phyloP scores from a whole-genome alignment of 2,797 vertebrate species.

The Allobates femoralis region DNA sequence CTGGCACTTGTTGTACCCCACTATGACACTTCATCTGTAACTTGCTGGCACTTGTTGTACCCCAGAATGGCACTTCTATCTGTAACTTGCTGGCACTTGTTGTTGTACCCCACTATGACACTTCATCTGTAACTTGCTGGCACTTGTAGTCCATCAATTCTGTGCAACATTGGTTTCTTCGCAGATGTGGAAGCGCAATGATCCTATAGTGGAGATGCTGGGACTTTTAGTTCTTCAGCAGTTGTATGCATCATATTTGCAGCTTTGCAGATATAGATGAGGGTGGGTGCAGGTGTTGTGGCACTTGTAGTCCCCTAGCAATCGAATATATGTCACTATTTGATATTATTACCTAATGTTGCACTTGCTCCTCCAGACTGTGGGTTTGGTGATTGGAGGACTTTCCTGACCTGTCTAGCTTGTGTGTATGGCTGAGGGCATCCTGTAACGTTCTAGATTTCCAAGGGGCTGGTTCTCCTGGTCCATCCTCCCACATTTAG shows the following conservation, averaged over 20 bases:
- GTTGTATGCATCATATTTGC: neutral
- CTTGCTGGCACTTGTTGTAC: too few relatives aligned
- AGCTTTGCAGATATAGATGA: neutral
- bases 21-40: too few relatives aligned
- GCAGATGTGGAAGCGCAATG: neutral
- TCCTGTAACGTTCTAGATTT: conserved; percentile 67
- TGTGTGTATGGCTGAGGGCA: conserved; percentile 61
- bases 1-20: too few relatives aligned
- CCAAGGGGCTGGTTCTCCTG: conserved; percentile 77
- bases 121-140: too few relatives aligned
- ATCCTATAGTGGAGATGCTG: neutral
- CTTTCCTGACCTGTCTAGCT: conserved; percentile 45
- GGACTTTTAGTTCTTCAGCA: neutral
- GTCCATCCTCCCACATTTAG: conserved; percentile 73
- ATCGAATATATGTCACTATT: neutral
- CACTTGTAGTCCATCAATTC: neutral
- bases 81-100: too few relatives aligned
- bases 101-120: too few relatives aligned
- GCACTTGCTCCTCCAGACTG: conserved; percentile 49
- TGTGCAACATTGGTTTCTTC: neutral
- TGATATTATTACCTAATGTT: neutral
- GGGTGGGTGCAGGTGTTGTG: neutral
- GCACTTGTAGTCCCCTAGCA: neutral
- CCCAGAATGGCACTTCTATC: too few relatives aligned
- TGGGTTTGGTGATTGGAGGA: conserved; percentile 40